Conservation (phyloP, 2,113 vertebrate genomes). For the Xenopus laevis region DNA sequence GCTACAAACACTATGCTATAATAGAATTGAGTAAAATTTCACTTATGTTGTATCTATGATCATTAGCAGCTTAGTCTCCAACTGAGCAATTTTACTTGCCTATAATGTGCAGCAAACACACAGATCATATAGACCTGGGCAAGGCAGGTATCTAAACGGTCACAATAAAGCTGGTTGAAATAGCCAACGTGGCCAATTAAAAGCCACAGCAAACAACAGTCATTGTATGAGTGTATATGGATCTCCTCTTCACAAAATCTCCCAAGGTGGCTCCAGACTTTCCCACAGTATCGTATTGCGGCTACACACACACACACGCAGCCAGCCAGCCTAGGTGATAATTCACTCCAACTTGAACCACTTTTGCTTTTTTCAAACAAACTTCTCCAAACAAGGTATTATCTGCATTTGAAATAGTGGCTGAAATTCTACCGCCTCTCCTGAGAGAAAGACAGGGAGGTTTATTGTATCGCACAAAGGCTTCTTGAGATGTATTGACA, state of each 20-base stretch:
- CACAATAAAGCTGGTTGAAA: constrained; percentile 1
- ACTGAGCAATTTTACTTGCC: too few relatives aligned
- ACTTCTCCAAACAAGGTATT: constrained; percentile 73
- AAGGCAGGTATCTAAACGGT: constrained; percentile 12
- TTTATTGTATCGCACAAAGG: constrained; percentile 64
- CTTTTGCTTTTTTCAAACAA: constrained; percentile 59
- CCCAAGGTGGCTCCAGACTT: constrained; percentile 59
- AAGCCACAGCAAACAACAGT: constrained; percentile 41
- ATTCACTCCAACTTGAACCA: constrained; percentile 70
- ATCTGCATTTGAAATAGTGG: constrained; percentile 71
- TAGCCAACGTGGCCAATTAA: constrained; percentile 27
- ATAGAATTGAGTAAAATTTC: too few relatives aligned
- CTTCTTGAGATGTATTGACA: constrained; percentile 58
- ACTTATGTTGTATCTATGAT: too few relatives aligned
- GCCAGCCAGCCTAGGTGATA: constrained; percentile 60
- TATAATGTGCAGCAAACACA: too few relatives aligned
- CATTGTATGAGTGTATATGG: constrained; percentile 55
- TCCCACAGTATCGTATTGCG: constrained; percentile 80
- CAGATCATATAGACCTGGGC: background rate
- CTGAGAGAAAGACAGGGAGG: constrained; percentile 57
- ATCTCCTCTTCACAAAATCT: constrained; percentile 57
- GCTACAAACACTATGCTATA: too few relatives aligned
- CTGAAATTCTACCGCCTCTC: constrained; percentile 74
- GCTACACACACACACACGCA: constrained; percentile 42
- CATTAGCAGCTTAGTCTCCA: too few relatives aligned